These are phyloP conservation scores for Pseudonaja textilis DNA, from an alignment of 2,113 vertebrate genomes.

Conservation along the genomic window DNA sequence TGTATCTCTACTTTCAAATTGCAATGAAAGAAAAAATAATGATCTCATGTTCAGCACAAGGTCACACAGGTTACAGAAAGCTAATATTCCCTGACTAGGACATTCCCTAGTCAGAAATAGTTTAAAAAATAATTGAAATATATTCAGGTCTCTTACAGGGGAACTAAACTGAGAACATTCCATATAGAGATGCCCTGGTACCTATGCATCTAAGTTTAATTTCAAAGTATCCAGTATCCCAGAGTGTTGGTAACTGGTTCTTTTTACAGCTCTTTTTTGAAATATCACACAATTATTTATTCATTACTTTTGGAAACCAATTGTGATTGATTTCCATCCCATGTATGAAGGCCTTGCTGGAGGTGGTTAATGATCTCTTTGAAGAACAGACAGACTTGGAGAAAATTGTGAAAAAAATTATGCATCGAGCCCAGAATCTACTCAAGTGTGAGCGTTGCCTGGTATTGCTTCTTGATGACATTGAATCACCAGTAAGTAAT, in stretches of 20 bases:
- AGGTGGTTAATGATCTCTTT: constrained; percentile 98
- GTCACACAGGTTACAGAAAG: background rate
- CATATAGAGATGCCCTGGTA: background rate
- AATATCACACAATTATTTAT: background rate
- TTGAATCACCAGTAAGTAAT: constrained; percentile 90
- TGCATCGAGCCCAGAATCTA: constrained; percentile 96
- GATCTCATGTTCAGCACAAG: background rate
- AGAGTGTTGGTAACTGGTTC: background rate
- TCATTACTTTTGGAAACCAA: constrained; percentile 36
- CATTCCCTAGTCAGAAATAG: background rate
- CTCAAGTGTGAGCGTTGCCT: constrained; percentile 96
- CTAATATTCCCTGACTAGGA: background rate
- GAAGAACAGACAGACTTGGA: constrained; percentile 98
- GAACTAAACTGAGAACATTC: background rate
- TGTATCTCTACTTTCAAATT: background rate
- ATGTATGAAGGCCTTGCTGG: constrained; percentile 84
- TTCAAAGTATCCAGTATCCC: background rate
- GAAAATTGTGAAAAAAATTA: constrained; percentile 99
- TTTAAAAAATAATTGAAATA: background rate
- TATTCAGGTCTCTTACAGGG: background rate
- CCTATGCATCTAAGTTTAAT: background rate
- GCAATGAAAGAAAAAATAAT: background rate
- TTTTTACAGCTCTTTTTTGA: background rate
- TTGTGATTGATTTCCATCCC: constrained; percentile 40
- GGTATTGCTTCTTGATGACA: constrained; percentile 94